Base-by-base conservation (phyloP, 2,113 vertebrate species). In the Sterrhoptilus dennistouni region DNA sequence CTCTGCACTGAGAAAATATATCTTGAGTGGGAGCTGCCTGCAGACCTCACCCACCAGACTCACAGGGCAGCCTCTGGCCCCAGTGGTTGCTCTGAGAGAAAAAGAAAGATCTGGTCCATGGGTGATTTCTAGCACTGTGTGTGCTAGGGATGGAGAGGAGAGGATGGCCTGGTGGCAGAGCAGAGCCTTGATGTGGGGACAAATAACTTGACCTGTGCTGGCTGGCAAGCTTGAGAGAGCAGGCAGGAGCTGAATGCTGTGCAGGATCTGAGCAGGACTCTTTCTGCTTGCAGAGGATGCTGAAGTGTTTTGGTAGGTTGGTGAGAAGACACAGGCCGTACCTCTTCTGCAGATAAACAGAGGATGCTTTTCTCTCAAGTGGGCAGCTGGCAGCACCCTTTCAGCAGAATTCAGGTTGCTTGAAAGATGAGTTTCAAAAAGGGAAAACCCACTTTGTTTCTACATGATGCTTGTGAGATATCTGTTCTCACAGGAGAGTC, bases 371-470 rank as follows among this genome's bases (percentile, higher is more conserved):
- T 66, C 57, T 92, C 60, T 88, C 72, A 56, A 60, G 42, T 17
- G 35, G 52, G 60, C 23, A 74, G 70, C 85, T 80, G 85, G 63
- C 49, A 85, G 79, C 75, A 88, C 50, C 63, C 70, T 95, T 95
- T 60, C 65, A 89, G 80, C 64, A 97, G 90, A 74, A 33, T 56
- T 80, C 76, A 45, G 25, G n/a, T 93, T 74, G 35, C 64, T 94
- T 71, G 90, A 86, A 94, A 92, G 50, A 78, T 25, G 47, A 88
- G 27, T 49, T 88, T 93, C 44, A 74, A 80, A 83, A 56, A 29
- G 36, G 50, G 45, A 27, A 76, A 90, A 71, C 14, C 16, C 50
- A 44, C 54, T 93, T 87, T 79, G 31, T 61, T 91, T 91, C 64
- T 69, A 64, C 35, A 24, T 9, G n/a, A 24, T 92, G 45, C 71